A percentile compares a stretch with the other conserved stretches of the same genome.
Conservation (phyloP, 2,113 vertebrate species). For the Zosterops lateralis region DNA sequence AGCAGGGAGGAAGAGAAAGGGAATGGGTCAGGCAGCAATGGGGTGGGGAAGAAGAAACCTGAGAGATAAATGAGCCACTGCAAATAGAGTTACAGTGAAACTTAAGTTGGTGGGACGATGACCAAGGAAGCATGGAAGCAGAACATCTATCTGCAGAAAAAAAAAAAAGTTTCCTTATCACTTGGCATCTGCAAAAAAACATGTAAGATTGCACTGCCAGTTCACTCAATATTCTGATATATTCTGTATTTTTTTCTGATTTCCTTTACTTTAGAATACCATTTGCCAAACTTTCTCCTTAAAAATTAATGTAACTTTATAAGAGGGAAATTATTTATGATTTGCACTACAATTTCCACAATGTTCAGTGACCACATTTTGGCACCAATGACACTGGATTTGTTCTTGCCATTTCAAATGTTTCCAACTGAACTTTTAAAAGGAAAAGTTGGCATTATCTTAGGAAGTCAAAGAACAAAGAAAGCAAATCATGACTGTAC, state of each 20-base stretch:
- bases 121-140: not conserved
- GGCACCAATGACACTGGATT: not conserved
- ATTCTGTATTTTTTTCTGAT: not conserved
- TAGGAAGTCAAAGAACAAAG: slow-evolving; percentile 41
- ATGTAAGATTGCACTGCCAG: not conserved
- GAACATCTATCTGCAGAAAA: not conserved
- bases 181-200: not conserved
- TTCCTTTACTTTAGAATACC: not conserved
- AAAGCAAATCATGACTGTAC: not conserved
- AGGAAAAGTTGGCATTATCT: slow-evolving; percentile 16
- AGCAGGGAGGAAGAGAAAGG: not conserved
- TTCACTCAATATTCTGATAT: not conserved
- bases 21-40: not conserved
- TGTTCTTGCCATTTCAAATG: slow-evolving; percentile 35
- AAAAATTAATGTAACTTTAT: not conserved
- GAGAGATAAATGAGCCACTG: not conserved
- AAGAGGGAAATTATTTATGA: not conserved
- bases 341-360: not conserved
- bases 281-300: not conserved
- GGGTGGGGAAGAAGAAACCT: not conserved
- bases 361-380: not conserved
- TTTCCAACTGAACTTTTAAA: slow-evolving; percentile 37
- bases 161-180: not conserved
- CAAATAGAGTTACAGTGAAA: fast-evolving
- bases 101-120: not conserved